Conservation (phyloP, 2,888 invertebrate genomes). For the Aelia acuminata region DNA sequence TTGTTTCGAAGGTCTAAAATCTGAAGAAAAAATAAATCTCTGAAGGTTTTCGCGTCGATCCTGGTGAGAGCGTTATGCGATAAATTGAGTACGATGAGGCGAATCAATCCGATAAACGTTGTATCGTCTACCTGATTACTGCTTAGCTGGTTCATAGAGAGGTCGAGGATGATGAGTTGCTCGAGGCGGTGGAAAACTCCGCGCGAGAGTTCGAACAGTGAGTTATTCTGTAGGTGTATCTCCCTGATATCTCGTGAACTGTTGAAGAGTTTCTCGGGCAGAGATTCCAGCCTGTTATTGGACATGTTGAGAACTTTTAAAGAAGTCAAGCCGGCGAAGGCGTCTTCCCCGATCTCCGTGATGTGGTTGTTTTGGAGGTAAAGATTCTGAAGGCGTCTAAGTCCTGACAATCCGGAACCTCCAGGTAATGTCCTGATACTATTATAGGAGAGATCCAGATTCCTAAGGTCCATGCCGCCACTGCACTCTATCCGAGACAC, state of each 20-base stretch:
- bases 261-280: constrained; percentile 87
- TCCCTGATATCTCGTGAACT: constrained; percentile 86
- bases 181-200: constrained; percentile 88
- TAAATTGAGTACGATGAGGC: constrained; percentile 86
- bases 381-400: constrained; percentile 84
- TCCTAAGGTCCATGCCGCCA: constrained; percentile 80
- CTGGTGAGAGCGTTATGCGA: constrained; percentile 88
- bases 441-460: constrained; percentile 86
- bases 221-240: constrained; percentile 88
- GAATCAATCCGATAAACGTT: constrained; percentile 87
- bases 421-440: constrained; percentile 81
- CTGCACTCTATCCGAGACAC: constrained; percentile 70
- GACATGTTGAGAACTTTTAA: constrained; percentile 88
- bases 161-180: constrained; percentile 85
- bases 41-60: constrained; percentile 87
- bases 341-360: constrained; percentile 82
- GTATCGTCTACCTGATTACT: constrained; percentile 88
- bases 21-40: constrained; percentile 88
- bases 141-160: constrained; percentile 87
- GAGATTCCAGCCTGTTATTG: constrained; percentile 83
- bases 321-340: constrained; percentile 83
- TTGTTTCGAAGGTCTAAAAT: constrained; percentile 89
- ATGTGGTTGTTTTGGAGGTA: constrained; percentile 88
- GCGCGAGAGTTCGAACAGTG: constrained; percentile 84
- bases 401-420: constrained; percentile 80